These are phyloP conservation scores for Distichodus sexfasciatus DNA, from an alignment of 2,797 vertebrate species.

Conservation along the genomic window DNA sequence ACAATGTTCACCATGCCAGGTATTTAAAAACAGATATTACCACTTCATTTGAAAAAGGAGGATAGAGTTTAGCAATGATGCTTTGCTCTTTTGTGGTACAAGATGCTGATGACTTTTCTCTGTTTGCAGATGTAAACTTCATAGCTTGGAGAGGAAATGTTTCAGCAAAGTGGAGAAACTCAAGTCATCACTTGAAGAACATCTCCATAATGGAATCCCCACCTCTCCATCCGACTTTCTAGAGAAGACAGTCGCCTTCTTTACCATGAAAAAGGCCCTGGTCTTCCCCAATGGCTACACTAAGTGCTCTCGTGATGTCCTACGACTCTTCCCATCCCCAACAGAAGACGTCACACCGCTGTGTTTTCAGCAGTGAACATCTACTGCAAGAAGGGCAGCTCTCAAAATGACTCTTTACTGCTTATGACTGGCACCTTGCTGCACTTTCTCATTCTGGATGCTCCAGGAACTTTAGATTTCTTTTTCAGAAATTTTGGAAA, in stretches of 20 bases:
- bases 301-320: slow-evolving; percentile 66
- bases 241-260: slow-evolving; percentile 69
- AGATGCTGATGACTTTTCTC: slow-evolving; percentile 1
- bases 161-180: slow-evolving; percentile 68
- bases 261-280: slow-evolving; percentile 65
- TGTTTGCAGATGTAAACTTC: slow-evolving; percentile 68
- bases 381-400: background rate
- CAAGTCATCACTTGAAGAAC: slow-evolving; percentile 65
- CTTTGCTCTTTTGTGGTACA: background rate
- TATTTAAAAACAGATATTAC: background rate
- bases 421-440: slow-evolving; percentile 7
- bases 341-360: slow-evolving; percentile 69
- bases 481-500: too few relatives aligned
- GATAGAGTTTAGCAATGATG: background rate
- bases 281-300: slow-evolving; percentile 70
- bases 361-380: slow-evolving; percentile 53
- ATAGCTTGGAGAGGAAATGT: slow-evolving; percentile 71
- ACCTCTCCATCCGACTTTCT: slow-evolving; percentile 63
- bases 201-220: slow-evolving; percentile 66
- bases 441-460: slow-evolving; percentile 18
- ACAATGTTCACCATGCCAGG: slow-evolving; percentile 54
- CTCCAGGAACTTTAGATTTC: background rate
- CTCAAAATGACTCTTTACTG: slow-evolving; percentile 5
- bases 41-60: background rate
- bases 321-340: slow-evolving; percentile 63